Percentiles rank a stretch among this genome's conserved stretches.
These are phyloP conservation scores for Hyphantria cunea DNA, from an alignment of 1,140 invertebrate species.

Conservation along the genomic window DNA sequence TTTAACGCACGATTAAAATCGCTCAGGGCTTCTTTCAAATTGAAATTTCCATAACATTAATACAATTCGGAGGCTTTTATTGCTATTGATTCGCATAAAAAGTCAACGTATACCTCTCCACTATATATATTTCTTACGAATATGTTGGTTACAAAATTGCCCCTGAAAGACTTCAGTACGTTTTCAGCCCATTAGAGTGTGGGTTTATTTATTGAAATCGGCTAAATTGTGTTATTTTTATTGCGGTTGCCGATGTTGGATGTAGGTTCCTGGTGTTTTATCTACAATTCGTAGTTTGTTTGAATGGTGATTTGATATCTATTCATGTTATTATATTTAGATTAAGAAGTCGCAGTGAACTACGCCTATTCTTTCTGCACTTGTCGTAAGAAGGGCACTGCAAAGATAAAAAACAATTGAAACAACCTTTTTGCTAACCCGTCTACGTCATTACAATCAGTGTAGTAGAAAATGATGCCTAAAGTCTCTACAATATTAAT, in stretches of 20 bases:
- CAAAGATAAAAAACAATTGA: no score
- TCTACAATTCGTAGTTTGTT: no score
- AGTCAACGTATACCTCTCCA: conserved; percentile 2
- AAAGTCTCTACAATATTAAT: no score
- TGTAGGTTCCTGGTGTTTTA: no score
- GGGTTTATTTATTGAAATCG: not conserved
- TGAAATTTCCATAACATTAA: conserved; percentile 19
- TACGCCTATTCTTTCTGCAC: no score
- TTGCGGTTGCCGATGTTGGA: not conserved
- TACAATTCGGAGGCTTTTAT: conserved; percentile 3
- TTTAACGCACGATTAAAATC: conserved; percentile 12
- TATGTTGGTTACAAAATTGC: not conserved
- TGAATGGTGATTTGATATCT: no score
- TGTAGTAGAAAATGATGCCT: no score
- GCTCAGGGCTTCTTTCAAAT: conserved; percentile 5
- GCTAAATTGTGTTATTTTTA: conserved; percentile 1
- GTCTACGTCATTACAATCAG: no score
- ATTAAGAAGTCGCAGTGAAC: no score
- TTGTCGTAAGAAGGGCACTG: no score
- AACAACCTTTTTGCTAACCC: no score
- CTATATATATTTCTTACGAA: not conserved
- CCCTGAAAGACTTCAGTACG: not conserved
- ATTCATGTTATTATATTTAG: no score
- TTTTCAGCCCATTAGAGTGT: not conserved
- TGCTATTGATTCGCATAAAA: conserved; percentile 19